These are phyloP conservation scores for Oegoconia quadripuncta DNA, from an alignment of 2,888 invertebrate species.

Conservation along the genomic window DNA sequence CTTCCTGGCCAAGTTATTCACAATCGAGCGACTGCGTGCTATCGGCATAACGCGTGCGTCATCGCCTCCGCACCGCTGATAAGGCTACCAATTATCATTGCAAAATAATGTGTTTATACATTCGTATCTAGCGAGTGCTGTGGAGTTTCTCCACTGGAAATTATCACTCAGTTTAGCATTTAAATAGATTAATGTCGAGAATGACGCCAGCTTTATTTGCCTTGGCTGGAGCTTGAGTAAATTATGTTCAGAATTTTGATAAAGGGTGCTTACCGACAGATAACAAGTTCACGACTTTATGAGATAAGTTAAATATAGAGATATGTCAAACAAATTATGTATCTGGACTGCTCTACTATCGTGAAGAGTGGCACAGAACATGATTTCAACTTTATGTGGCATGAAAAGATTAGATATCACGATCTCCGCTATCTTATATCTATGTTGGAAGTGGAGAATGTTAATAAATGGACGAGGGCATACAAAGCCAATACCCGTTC, in stretches of 20 bases:
- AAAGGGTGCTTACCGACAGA: conserved; percentile 62
- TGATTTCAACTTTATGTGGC: background rate
- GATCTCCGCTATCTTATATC: background rate
- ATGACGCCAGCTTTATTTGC: conserved; percentile 49
- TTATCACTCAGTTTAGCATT: conserved; percentile 45
- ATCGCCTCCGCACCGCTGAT: conserved; percentile 71
- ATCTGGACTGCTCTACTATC: conserved; percentile 5
- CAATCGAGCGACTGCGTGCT: conserved; percentile 41
- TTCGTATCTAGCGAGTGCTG: conserved; percentile 50
- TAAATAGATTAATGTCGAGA: conserved; percentile 42
- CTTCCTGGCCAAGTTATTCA: conserved; percentile 50
- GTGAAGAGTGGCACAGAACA: background rate
- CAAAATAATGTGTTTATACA: conserved; percentile 71
- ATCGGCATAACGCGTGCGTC: conserved; percentile 69
- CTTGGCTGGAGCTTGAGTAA: conserved; percentile 34
- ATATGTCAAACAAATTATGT: conserved; percentile 31
- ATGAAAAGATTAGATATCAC: background rate
- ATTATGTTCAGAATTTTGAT: conserved; percentile 47
- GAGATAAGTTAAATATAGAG: conserved; percentile 69
- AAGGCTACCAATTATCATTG: conserved; percentile 74
- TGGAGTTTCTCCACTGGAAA: conserved; percentile 55
- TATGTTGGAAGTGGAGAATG: conserved; percentile 37
- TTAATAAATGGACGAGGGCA: conserved; percentile 52
- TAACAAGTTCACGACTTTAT: conserved; percentile 70
- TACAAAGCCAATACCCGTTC: conserved; percentile 72